Evolutionary conservation across 2,113 vertebrate genomes (phyloP).

Genomic region (Sorex araneus): DNA sequence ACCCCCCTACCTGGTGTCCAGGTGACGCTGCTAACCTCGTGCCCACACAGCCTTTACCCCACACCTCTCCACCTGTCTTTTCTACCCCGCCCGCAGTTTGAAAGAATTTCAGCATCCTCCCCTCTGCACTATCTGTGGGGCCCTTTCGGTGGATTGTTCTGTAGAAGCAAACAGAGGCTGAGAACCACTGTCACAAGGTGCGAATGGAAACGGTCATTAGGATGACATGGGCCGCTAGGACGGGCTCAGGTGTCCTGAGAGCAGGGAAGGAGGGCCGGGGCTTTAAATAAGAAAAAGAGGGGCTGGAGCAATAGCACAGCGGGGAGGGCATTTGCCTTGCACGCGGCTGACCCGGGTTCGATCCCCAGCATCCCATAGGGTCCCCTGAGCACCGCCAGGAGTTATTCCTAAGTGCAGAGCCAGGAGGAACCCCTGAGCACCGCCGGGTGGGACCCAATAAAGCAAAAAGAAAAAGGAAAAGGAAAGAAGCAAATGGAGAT

Average conservation of each 20-base stretch:
- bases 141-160: conserved; percentile 23
- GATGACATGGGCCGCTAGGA: neutral
- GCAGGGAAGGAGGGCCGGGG: neutral
- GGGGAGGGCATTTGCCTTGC: no score
- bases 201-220: conserved; percentile 23
- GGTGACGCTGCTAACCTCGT: neutral
- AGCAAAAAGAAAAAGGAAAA: no score
- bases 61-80: neutral
- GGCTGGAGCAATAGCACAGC: no score
- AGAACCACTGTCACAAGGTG: neutral
- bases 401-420: no score
- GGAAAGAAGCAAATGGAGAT: neutral
- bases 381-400: no score
- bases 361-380: no score
- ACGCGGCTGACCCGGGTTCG: no score
- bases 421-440: no score
- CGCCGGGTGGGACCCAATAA: no score
- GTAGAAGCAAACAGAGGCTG: conserved; percentile 12
- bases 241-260: neutral
- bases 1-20: neutral
- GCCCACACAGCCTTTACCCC: neutral
- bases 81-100: neutral
- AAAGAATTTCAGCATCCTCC: neutral
- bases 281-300: neutral
- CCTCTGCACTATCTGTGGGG: neutral